These are phyloP conservation scores for Pseudonaja textilis DNA, from an alignment of 2,113 vertebrate species.

Conservation along the genomic window DNA sequence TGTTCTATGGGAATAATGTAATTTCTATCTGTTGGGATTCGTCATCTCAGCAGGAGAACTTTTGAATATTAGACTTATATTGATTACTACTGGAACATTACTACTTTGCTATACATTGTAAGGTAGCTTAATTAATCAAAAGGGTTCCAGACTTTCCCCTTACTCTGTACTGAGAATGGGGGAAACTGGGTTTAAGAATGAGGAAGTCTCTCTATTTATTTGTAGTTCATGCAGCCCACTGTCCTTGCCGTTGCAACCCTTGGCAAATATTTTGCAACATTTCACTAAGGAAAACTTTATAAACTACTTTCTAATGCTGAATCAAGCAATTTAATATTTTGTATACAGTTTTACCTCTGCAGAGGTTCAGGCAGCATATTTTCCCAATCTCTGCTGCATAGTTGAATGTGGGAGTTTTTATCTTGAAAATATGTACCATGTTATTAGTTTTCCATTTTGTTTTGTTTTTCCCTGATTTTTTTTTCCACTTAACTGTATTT, in stretches of 20 bases:
- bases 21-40: neutral
- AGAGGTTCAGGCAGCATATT: neutral
- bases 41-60: neutral
- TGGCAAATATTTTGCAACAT: neutral
- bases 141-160: neutral
- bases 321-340: neutral
- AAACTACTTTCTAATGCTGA: neutral
- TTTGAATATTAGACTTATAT: neutral
- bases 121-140: neutral
- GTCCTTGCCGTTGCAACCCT: neutral
- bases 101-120: neutral
- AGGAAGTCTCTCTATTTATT: neutral
- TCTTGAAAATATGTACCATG: neutral
- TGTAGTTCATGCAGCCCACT: neutral
- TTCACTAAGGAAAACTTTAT: neutral
- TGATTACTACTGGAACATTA: neutral
- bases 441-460: neutral
- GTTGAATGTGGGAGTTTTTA: neutral
- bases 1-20: neutral
- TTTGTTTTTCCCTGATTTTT: neutral
- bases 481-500: neutral
- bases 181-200: neutral
- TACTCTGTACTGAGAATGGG: neutral
- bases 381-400: neutral
- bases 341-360: neutral